A percentile compares a stretch with the other conserved stretches of the same genome.
These are phyloP conservation scores for Cyprinodon variegatus DNA, from an alignment of 2,113 vertebrate species.

Conservation along the genomic window DNA sequence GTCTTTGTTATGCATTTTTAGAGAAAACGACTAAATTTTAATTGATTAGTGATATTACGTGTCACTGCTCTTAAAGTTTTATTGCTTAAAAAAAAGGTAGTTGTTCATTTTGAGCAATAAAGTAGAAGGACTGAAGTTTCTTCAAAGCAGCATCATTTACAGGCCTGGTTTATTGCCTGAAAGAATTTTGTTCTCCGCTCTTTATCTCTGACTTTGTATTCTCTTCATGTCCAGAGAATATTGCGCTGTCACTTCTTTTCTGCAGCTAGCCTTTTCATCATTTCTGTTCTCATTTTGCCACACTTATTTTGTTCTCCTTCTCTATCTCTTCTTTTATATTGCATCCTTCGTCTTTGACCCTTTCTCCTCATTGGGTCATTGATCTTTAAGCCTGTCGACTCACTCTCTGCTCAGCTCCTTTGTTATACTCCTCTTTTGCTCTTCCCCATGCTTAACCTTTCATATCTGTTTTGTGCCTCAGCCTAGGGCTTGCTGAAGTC, in stretches of 20 bases:
- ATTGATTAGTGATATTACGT: too few relatives aligned
- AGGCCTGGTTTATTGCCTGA: background rate
- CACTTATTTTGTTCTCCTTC: conserved; percentile 27
- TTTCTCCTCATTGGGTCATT: conserved; percentile 57
- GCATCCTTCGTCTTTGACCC: conserved; percentile 55
- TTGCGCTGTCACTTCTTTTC: conserved; percentile 51
- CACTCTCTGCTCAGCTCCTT: conserved; percentile 38
- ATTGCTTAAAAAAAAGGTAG: background rate
- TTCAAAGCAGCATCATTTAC: background rate
- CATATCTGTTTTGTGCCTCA: conserved; percentile 26
- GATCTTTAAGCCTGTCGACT: conserved; percentile 55
- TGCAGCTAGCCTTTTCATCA: conserved; percentile 57
- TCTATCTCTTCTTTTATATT: conserved; percentile 21
- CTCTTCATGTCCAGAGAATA: conserved; percentile 45
- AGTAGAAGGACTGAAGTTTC: conserved; percentile 2
- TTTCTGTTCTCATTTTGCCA: conserved; percentile 37
- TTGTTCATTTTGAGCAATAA: background rate
- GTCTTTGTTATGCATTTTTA: too few relatives aligned
- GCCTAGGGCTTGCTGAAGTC: conserved; percentile 37
- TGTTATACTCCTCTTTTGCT: conserved; percentile 36
- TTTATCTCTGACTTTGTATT: conserved; percentile 49
- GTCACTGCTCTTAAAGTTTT: background rate
- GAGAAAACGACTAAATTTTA: too few relatives aligned
- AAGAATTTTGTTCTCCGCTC: conserved; percentile 1
- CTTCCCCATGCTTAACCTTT: conserved; percentile 52